Conservation (phyloP, 2,888 invertebrate species). For the Beris morrisii region DNA sequence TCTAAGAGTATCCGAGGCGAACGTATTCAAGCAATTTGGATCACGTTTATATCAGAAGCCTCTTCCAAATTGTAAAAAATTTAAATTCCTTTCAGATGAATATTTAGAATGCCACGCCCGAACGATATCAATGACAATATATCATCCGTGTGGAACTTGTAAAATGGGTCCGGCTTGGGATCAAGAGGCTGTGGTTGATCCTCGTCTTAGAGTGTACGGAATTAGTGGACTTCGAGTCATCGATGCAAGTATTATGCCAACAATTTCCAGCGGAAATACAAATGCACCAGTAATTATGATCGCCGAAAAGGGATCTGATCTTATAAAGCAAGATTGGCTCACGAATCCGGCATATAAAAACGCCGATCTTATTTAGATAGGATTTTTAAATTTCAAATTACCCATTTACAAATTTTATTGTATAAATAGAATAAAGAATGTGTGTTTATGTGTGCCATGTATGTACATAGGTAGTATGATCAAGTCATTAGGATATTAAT, state of each 20-base stretch:
- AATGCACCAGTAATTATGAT: constrained; percentile 93
- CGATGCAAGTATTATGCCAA: constrained; percentile 88
- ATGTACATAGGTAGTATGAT: too few relatives aligned
- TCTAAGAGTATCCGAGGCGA: constrained; percentile 69
- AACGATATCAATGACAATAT: constrained; percentile 86
- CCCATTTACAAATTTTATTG: too few relatives aligned
- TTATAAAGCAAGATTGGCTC: constrained; percentile 83
- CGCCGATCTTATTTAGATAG: constrained; percentile 25
- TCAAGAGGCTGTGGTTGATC: constrained; percentile 78
- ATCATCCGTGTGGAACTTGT: constrained; percentile 85
- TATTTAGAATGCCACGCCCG: constrained; percentile 87
- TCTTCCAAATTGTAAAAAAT: constrained; percentile 76
- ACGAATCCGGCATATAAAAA: constrained; percentile 52
- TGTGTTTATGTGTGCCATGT: too few relatives aligned
- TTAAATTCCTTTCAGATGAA: constrained; percentile 73
- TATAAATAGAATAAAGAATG: too few relatives aligned
- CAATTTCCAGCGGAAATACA: constrained; percentile 85
- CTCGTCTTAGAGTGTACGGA: constrained; percentile 75
- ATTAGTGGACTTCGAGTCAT: constrained; percentile 77
- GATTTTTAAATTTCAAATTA: not conserved
- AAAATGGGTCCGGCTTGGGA: constrained; percentile 87
- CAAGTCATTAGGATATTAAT: too few relatives aligned
- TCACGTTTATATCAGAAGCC: constrained; percentile 74
- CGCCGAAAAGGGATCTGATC: constrained; percentile 83
- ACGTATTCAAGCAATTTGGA: constrained; percentile 79